These are phyloP conservation scores for Eucera pruinosa DNA, from an alignment of 2,888 invertebrate genomes.

Conservation along the genomic window DNA sequence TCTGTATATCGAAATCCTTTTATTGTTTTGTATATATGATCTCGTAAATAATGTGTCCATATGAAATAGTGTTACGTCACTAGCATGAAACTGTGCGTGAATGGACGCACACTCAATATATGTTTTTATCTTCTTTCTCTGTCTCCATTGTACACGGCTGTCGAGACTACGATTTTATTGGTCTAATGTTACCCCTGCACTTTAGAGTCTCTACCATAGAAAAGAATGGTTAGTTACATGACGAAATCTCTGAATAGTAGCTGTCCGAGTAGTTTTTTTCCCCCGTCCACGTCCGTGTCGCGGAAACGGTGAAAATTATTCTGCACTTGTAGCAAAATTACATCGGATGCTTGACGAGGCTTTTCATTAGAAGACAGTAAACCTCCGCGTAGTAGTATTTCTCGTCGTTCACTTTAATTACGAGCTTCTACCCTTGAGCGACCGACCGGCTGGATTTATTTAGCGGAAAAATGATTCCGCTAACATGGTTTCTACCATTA, in stretches of 20 bases:
- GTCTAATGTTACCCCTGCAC: conserved; percentile 33
- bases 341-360: conserved; percentile 34
- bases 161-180: conserved; percentile 36
- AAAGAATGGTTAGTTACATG: conserved; percentile 59
- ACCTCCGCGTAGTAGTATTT: too few relatives aligned
- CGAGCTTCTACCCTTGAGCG: conserved; percentile 2
- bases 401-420: conserved; percentile 40
- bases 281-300: conserved; percentile 7
- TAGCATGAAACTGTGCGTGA: conserved; percentile 51
- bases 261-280: conserved; percentile 15
- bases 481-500: conserved; percentile 14
- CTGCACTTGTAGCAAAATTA: conserved; percentile 39
- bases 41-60: conserved; percentile 69
- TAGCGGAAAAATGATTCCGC: conserved; percentile 24
- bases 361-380: conserved; percentile 42
- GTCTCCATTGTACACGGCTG: conserved; percentile 16
- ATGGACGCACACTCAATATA: conserved; percentile 49
- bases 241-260: conserved; percentile 45
- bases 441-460: conserved; percentile 25
- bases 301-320: conserved; percentile 57
- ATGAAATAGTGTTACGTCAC: conserved; percentile 66
- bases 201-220: conserved; percentile 41
- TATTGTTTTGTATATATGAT: conserved; percentile 58
- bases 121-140: conserved; percentile 36
- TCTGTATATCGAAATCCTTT: conserved; percentile 57